Conservation (phyloP, 2,113 vertebrate genomes). For the Mormyrus lacerda region DNA sequence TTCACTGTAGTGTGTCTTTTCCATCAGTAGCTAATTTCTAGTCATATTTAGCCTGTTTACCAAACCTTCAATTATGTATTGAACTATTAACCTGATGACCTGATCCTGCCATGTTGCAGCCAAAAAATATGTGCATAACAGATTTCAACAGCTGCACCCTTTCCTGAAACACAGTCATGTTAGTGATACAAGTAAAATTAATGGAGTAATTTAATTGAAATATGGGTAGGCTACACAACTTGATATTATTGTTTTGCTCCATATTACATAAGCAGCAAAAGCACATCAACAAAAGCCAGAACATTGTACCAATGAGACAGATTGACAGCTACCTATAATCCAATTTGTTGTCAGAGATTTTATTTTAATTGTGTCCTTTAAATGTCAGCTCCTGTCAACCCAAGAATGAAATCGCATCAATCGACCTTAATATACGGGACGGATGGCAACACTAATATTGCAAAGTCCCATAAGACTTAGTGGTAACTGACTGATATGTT, state of each 20-base stretch:
- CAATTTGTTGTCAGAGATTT: not conserved
- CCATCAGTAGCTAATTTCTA: not conserved
- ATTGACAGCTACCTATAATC: not conserved
- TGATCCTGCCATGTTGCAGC: not conserved
- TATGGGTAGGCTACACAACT: not conserved
- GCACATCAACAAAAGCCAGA: not conserved
- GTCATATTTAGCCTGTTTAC: not conserved
- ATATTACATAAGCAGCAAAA: not conserved
- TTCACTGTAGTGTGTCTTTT: not conserved
- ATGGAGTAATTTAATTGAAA: not conserved
- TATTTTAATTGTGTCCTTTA: not conserved
- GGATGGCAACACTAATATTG: not conserved
- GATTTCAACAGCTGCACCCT: not conserved
- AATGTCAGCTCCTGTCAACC: not conserved
- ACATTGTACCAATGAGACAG: not conserved
- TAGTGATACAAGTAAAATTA: not conserved
- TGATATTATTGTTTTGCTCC: not conserved
- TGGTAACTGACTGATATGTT: not conserved
- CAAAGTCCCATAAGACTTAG: not conserved
- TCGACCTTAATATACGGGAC: not conserved
- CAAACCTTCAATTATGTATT: not conserved
- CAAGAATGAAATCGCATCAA: not conserved
- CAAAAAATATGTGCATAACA: not conserved
- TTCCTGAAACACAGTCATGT: not conserved
- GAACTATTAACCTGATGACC: not conserved